Base-by-base conservation (phyloP, 2,113 vertebrate genomes). In the Pitta sordida region DNA sequence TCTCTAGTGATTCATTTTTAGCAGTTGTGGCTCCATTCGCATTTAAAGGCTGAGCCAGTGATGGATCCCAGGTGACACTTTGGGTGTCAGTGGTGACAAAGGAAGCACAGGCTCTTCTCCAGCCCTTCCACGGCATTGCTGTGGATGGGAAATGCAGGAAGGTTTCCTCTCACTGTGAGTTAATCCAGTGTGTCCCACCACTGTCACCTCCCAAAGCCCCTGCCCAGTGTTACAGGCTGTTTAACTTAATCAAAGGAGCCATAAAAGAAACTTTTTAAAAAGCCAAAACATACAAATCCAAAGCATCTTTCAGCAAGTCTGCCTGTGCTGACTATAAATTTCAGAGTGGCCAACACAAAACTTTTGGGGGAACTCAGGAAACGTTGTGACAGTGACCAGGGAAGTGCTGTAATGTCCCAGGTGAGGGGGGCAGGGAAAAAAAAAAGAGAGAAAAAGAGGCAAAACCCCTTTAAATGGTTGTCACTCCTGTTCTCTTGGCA, bases 191-290 rank as follows among this genome's bases (percentile, higher is more conserved):
- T 7, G 20, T 79, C 59, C 48, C 17, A n/a, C 7, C 0, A 7
- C 59, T 59, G 51, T 52, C 51, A 24, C 37, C 21, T 44, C 55
- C 48, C 41, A 9, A 69, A 16, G 49, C 16, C 34, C 16, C 14
- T 17, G 68, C 55, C 59, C 5, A 21, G 9, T 22, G 70, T 53
- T 18, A n/a, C 13, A 12, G 37, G 15, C 74, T 3, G 3, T 15
- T 24, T 12, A 15, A 30, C 23, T 37, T 56, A 17, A 26, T 15
- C 3, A 53, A 24, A 1, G 4, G 1, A 30, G 41, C 41, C 4
- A 7, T 8, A 20, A 67, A 5, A 58, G 1, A 11, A 1, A 6
- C 2, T n/a, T n/a, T n/a, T n/a, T n/a, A n/a, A 41, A 41, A 41
- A 41, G 9, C 8, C 23, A 18, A 44, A 44, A 44, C 43, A 52